These are phyloP conservation scores for Bugulina stolonifera DNA, from an alignment of 2,888 invertebrate species.

Conservation along the genomic window DNA sequence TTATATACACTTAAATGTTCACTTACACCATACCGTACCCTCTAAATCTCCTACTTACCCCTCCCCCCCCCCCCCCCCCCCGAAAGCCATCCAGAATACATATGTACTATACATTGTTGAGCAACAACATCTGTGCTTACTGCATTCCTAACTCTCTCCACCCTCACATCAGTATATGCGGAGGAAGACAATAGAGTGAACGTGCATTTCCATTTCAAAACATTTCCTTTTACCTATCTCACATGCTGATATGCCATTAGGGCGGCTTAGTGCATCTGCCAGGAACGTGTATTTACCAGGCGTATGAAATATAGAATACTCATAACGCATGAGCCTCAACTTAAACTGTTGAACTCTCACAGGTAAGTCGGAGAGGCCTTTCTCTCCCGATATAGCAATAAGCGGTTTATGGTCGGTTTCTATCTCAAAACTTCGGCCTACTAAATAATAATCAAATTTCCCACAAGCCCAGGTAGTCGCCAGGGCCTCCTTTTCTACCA, in stretches of 20 bases:
- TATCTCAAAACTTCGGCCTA: constrained; percentile 36
- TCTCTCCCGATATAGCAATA: constrained; percentile 41
- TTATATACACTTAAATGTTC: background rate
- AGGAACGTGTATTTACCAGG: constrained; percentile 40
- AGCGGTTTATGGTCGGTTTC: constrained; percentile 51
- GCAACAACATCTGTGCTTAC: background rate
- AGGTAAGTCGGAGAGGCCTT: constrained; percentile 43
- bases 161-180: background rate
- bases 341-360: constrained; percentile 46
- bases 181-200: too few species aligned
- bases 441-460: constrained; percentile 41
- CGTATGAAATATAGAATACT: constrained; percentile 36
- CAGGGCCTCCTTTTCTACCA: constrained; percentile 50
- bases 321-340: constrained; percentile 38
- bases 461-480: constrained; percentile 37
- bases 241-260: background rate
- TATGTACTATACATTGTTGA: background rate
- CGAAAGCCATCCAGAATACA: background rate
- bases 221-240: too few species aligned
- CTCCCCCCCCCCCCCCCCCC: too few species aligned
- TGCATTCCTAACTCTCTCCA: background rate
- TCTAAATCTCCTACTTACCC: too few species aligned
- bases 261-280: constrained; percentile 39
- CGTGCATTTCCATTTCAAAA: too few species aligned
- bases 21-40: background rate